These are phyloP conservation scores for Oligia latruncula DNA, from an alignment of 2,888 invertebrate genomes.

Conservation along the genomic window DNA sequence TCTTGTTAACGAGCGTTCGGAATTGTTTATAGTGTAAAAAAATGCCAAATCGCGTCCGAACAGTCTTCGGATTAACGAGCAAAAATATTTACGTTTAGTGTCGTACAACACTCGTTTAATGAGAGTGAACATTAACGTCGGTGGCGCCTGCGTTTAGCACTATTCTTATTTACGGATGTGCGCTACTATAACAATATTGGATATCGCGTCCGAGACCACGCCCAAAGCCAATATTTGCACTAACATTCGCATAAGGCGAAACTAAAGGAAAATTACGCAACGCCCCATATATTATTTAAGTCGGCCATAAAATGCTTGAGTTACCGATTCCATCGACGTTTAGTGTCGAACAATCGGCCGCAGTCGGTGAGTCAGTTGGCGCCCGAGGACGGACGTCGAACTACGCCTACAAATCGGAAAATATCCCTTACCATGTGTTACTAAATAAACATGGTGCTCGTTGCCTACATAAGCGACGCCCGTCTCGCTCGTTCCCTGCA, in stretches of 20 bases:
- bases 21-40: constrained; percentile 89
- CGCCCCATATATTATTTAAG: constrained; percentile 87
- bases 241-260: constrained; percentile 78
- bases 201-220: constrained; percentile 60
- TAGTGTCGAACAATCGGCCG: constrained; percentile 86
- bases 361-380: constrained; percentile 86
- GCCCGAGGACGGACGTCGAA: constrained; percentile 81
- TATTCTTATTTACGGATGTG: constrained; percentile 57
- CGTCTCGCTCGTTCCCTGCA: constrained; percentile 53
- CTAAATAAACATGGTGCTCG: constrained; percentile 73
- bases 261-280: constrained; percentile 84
- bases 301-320: constrained; percentile 86
- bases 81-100: constrained; percentile 84
- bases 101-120: constrained; percentile 71
- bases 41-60: constrained; percentile 78
- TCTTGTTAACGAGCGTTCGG: constrained; percentile 88
- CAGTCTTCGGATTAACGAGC: constrained; percentile 81
- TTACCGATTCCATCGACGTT: constrained; percentile 88
- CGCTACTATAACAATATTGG: constrained; percentile 57
- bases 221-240: constrained; percentile 76
- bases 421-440: constrained; percentile 80
- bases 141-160: constrained; percentile 56
- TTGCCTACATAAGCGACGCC: constrained; percentile 67
- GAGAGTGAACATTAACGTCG: constrained; percentile 66
- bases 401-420: constrained; percentile 84